Evolutionary conservation across 2,797 vertebrate genomes (phyloP).

Genomic region (Glyptemys insculpta): DNA sequence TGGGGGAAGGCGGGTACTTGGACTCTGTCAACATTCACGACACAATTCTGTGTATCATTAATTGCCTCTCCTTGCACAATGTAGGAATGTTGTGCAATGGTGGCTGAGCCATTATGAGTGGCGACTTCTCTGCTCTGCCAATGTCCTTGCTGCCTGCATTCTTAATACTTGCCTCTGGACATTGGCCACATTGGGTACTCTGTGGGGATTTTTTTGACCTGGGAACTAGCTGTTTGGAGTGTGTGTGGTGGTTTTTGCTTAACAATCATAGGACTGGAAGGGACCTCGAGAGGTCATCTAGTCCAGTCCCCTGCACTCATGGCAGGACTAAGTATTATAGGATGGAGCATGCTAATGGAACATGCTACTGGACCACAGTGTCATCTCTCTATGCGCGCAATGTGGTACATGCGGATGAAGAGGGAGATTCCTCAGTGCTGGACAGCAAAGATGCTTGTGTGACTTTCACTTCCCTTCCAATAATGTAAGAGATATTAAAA

Average conservation of each 20-base stretch:
- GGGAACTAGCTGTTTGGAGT: background rate
- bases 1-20: background rate
- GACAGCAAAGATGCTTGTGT: background rate
- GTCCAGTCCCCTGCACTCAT: no score
- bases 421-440: background rate
- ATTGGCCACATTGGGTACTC: background rate
- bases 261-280: no score
- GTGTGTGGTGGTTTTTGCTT: no score
- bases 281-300: no score
- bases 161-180: background rate
- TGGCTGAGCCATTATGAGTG: background rate
- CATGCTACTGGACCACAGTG: background rate
- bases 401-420: background rate
- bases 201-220: background rate
- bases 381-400: background rate
- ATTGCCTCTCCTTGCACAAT: background rate
- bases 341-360: background rate
- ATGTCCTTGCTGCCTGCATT: background rate
- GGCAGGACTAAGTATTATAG: no score
- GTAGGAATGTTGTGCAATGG: background rate
- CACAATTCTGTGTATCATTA: background rate
- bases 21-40: background rate
- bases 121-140: background rate
- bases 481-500: constrained; percentile 10
- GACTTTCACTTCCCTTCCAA: background rate